Base-by-base conservation (phyloP, 2,113 vertebrate species). In the Arizona elegans region DNA sequence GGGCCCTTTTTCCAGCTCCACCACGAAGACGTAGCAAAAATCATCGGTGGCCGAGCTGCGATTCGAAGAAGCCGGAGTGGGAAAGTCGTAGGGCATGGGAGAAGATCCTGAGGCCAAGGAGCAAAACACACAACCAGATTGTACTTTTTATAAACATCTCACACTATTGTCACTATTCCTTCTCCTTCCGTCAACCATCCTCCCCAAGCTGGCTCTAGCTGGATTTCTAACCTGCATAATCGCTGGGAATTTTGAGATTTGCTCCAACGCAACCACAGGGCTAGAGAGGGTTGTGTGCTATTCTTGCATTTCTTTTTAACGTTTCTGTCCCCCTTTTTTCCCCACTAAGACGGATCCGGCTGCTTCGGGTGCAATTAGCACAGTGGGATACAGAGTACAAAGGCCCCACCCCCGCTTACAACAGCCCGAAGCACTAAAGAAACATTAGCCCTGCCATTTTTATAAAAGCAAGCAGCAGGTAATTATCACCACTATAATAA, bases 1-100 rank as follows among this genome's bases (percentile, higher is more conserved):
- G 50, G 99, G 98, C 94, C 99, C 99, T 56, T 99, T 98, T 96
- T 99, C 98, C 97, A 99, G 97, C 96, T 99, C 99, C 98, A 99
- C 99, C 98, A 98, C 97, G 90, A 99, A 99, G 95, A 99, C 97
- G 43, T 98, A 98, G 98, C 98, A 98, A 96, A 98, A 98, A 95
- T 98, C 98, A 2, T 99, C 98, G 0, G 98, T 97, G 95, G 97
- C 97, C 92, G 98, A 98, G 97, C 98, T 98, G 95, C 96, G 95
- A 97, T 98, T 97, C 94, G 98, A 98, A 92, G 98, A 97, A 52
- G 98, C 98, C 0, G 96, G 98, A 11, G 98, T 98, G 86, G 98
- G 98, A 95, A 98, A 98, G 15, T 98, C 98, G 29, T 95, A 97
- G 0, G 96, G 95, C 0, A 93, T 93, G 0, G 92, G 95, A 0